phyloP scores from a whole-genome alignment of 2,113 vertebrate species.

The Plestiodon gilberti region DNA sequence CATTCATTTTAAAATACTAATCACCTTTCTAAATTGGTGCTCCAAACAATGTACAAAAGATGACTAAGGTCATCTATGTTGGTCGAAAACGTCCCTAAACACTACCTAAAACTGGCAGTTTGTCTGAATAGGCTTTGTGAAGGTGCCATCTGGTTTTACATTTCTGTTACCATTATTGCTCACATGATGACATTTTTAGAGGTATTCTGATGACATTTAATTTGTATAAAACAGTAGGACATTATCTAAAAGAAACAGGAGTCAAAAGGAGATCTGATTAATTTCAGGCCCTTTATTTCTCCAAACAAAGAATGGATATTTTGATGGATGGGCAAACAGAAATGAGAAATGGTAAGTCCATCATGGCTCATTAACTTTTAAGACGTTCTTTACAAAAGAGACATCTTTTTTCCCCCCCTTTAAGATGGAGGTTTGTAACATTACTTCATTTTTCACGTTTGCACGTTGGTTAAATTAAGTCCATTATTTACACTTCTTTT shows the following conservation, averaged over 20 bases:
- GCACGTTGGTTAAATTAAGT: slow-evolving; percentile 2
- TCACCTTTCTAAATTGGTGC: not conserved
- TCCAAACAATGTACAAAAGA: not conserved
- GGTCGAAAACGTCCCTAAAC: not conserved
- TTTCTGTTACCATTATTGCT: not conserved
- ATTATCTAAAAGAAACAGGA: not conserved
- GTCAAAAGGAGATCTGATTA: not conserved
- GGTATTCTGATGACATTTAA: not conserved
- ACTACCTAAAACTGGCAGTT: not conserved
- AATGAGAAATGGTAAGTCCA: not conserved
- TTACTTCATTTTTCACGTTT: slow-evolving; percentile 5
- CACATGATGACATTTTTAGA: slow-evolving; percentile 21
- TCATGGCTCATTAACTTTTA: not conserved
- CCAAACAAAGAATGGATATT: slow-evolving; percentile 29
- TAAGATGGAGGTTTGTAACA: rapidly evolving
- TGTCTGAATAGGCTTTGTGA: slow-evolving; percentile 6
- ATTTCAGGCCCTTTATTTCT: slow-evolving; percentile 12
- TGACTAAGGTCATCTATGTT: slow-evolving; percentile 5
- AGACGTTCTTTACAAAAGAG: slow-evolving; percentile 11
- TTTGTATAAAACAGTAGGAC: not conserved
- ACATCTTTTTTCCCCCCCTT: not conserved
- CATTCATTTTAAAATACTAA: not conserved
- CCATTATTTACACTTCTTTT: slow-evolving; percentile 1
- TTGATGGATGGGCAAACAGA: not conserved
- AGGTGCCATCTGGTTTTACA: slow-evolving; percentile 18